A percentile compares a stretch with the other conserved stretches of the same genome.
phyloP scores from a whole-genome alignment of 2,888 invertebrate genomes.

The Laothoe populi region DNA sequence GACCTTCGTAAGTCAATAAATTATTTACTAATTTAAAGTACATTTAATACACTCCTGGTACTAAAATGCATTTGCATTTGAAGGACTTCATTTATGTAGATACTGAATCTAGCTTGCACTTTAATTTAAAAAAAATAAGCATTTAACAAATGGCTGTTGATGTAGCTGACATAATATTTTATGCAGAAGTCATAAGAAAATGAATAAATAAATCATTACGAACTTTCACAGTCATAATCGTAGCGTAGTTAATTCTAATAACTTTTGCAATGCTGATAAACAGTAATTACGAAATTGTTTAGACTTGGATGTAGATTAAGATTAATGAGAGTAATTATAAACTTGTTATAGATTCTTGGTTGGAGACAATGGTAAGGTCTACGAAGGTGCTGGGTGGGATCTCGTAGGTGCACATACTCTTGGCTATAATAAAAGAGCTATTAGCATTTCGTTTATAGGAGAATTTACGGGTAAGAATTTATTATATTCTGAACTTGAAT shows the following conservation, averaged over 20 bases:
- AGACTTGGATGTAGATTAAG: neutral
- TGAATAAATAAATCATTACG: no score
- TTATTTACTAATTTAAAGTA: no score
- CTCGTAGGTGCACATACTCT: conserved; percentile 83
- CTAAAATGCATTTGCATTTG: no score
- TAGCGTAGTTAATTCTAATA: neutral
- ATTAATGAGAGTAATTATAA: neutral
- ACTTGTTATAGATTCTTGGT: conserved; percentile 79
- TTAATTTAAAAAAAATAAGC: no score
- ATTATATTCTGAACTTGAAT: no score
- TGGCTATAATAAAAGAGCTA: conserved; percentile 79
- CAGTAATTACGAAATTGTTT: neutral
- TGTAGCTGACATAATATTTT: no score
- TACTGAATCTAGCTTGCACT: no score
- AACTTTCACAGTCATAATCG: no score
- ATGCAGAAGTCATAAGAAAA: no score
- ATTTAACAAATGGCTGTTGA: no score
- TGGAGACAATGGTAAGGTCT: conserved; percentile 85
- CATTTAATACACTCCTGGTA: no score
- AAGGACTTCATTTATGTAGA: no score
- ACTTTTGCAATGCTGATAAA: neutral
- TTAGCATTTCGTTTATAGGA: conserved; percentile 86
- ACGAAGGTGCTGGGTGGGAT: conserved; percentile 85
- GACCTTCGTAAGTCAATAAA: conserved; percentile 85
- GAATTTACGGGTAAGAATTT: conserved; percentile 58